These are phyloP conservation scores for Reinhardtius hippoglossoides DNA, from an alignment of 2,113 vertebrate genomes.

Conservation along the genomic window DNA sequence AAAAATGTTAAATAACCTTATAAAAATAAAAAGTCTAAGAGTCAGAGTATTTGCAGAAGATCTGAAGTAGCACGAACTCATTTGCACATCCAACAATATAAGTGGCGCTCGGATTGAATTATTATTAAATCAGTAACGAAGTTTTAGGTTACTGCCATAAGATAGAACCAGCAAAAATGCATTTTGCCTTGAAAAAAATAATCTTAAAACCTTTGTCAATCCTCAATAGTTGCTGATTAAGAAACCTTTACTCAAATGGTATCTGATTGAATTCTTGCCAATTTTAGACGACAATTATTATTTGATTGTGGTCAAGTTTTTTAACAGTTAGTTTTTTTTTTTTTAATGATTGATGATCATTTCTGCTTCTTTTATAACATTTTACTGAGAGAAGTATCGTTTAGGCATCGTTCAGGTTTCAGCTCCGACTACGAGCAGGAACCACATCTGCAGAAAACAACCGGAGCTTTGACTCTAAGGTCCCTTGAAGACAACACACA, in stretches of 20 bases:
- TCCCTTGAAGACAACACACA: slow-evolving; percentile 49
- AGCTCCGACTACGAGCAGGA: background rate
- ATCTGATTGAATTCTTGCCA: background rate
- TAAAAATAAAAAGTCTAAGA: background rate
- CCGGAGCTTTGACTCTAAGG: slow-evolving; percentile 39
- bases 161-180: background rate
- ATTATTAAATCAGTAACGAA: background rate
- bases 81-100: background rate
- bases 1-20: background rate
- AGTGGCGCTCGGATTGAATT: background rate
- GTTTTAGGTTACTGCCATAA: background rate
- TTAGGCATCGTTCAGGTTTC: background rate
- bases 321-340: background rate
- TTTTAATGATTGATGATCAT: background rate
- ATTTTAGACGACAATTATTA: background rate
- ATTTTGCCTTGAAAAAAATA: background rate
- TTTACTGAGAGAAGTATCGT: background rate
- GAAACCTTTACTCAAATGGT: background rate
- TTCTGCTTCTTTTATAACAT: background rate
- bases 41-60: background rate
- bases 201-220: background rate
- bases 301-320: background rate
- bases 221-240: background rate
- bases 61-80: background rate
- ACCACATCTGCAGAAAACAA: slow-evolving; percentile 39